A percentile compares a stretch with the other conserved stretches of the same genome.
phyloP scores from a whole-genome alignment of 2,888 invertebrate species.

The Machimus rusticus region DNA sequence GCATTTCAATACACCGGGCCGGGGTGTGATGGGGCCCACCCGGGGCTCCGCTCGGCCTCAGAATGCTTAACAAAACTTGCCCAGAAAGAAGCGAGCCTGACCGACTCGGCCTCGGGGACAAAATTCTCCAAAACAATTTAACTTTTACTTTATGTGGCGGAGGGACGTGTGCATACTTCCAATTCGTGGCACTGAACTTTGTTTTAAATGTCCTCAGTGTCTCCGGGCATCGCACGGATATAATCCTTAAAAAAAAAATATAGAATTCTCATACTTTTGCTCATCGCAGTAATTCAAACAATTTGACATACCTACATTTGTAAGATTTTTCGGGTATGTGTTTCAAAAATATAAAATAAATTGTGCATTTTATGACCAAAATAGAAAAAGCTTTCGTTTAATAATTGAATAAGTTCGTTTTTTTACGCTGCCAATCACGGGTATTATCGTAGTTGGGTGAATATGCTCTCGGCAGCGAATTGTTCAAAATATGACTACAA shows the following conservation, averaged over 20 bases:
- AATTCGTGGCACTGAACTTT: not conserved
- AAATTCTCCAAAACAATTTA: not conserved
- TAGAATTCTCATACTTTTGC: not conserved
- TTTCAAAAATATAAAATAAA: no score
- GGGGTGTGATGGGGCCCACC: no score
- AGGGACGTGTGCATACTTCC: not conserved
- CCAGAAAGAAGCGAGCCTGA: not conserved
- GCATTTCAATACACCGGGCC: not conserved
- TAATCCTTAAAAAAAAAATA: not conserved
- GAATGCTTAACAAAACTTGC: not conserved
- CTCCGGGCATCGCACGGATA: not conserved
- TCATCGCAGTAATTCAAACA: not conserved
- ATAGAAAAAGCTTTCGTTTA: no score
- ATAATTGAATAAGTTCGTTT: no score
- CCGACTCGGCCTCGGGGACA: not conserved
- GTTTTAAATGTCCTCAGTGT: not conserved
- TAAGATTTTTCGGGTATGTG: not conserved
- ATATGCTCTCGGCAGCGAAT: no score
- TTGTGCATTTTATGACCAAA: no score
- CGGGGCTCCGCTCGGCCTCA: not conserved
- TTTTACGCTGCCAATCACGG: no score
- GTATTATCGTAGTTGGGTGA: no score
- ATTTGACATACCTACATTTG: not conserved
- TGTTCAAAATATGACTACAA: not conserved
- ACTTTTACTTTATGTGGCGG: not conserved